Evolutionary conservation across 2,888 invertebrate genomes (phyloP), one percentile per base, ranked within the genome.

Genomic region (Unio delphinus): DNA sequence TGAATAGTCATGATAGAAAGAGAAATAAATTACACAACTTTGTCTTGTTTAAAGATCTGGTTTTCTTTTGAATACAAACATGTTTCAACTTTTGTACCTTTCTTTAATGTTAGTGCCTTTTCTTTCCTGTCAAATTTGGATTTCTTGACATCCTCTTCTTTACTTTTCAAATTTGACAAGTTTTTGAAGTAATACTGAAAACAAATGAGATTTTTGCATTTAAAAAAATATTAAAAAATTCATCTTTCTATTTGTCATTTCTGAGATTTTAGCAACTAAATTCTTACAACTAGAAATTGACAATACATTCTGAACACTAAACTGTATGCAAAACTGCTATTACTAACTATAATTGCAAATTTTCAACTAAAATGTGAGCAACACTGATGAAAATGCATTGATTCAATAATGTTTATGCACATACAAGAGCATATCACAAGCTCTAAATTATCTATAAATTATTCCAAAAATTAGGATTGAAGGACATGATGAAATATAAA

Each of bases 111-210:
- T 64, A 81, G 82, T 54, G 70, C 34, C 56, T 74, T 74, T 5
- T 57, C 64, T 64, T 80, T 81, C 54, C 69, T 78, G 18, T 72
- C 71, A 11, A 69, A 64, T 15, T 61, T 70, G 54, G 70, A 75
- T 57, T 68, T 80, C 61, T 78, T 83, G 28, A 80, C 60, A 18
- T 83, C 80, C 7, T 87, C 86, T 67, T 87, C 85, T 65, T 79
- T 76, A 55, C 67, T 76, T 65, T 81, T 83, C 34, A 86, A 67
- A 26, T 76, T 74, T 1, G 82, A 84, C 11, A 87, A 84, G 45
- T 73, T 76, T 63, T 78, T 82, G 65, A 84, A 84, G 57, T 77
- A 81, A 18, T 74, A 72, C 87, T 86, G 80, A 11, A 75, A 69
- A 64, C 23, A 60, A 57, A 61, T 55, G 56, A 67, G 34, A 57